A percentile compares a stretch with the other conserved stretches of the same genome.
Evolutionary conservation across 1,140 invertebrate species (phyloP).

Genomic region (Lepidurus arcticus): DNA sequence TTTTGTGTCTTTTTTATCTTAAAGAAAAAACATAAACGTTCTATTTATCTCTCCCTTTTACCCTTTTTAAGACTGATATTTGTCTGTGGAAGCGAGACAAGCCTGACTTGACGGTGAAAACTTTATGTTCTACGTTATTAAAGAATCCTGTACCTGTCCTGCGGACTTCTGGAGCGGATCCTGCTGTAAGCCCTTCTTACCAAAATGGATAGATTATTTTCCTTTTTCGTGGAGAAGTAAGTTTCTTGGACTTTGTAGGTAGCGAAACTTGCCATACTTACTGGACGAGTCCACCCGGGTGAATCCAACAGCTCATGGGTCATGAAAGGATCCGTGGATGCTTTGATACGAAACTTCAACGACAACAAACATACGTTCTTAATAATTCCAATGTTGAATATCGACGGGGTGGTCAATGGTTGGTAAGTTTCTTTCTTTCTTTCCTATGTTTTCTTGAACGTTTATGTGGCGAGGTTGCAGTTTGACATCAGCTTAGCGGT

Average conservation of each 20-base stretch:
- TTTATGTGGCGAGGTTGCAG: no score
- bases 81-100: constrained; percentile 25
- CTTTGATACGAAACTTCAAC: constrained; percentile 54
- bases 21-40: background rate
- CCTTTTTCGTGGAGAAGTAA: background rate
- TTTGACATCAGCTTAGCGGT: no score
- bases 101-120: constrained; percentile 14
- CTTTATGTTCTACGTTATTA: constrained; percentile 19
- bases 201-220: background rate
- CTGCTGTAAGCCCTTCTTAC: background rate
- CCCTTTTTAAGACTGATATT: constrained; percentile 28
- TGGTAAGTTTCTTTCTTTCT: constrained; percentile 58
- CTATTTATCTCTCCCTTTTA: constrained; percentile 31
- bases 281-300: constrained; percentile 77
- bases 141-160: constrained; percentile 10
- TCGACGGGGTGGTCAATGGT: constrained; percentile 81
- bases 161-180: background rate
- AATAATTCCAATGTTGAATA: constrained; percentile 80
- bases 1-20: background rate
- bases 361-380: constrained; percentile 71
- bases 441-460: background rate
- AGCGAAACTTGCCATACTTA: constrained; percentile 65
- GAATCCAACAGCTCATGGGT: constrained; percentile 86
- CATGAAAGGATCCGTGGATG: constrained; percentile 73
- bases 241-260: constrained; percentile 45